phyloP scores from a whole-genome alignment of 2,888 invertebrate genomes.

The Polyploca ridens region DNA sequence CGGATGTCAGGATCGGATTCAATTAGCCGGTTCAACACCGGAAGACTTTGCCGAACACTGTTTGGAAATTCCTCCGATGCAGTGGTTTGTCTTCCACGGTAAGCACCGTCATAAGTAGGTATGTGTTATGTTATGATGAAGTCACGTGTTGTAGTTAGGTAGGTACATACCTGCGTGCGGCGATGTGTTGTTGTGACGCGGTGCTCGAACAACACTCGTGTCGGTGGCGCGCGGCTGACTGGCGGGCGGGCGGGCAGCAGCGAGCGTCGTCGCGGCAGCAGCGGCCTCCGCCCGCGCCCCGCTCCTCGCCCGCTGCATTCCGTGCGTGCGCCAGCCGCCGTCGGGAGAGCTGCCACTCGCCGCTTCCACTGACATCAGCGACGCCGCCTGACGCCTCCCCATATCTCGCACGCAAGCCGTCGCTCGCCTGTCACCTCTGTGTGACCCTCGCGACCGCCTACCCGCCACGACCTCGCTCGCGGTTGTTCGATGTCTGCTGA shows the following conservation, averaged over 20 bases:
- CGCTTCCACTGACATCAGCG: conserved; percentile 68
- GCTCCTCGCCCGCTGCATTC: conserved; percentile 68
- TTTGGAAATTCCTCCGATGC: not conserved
- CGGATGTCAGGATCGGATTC: conserved; percentile 36
- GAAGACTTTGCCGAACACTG: not conserved
- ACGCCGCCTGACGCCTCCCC: conserved; percentile 60
- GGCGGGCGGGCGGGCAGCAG: conserved; percentile 65
- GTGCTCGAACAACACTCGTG: conserved; percentile 71
- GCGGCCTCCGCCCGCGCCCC: conserved; percentile 71
- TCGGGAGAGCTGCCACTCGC: conserved; percentile 65
- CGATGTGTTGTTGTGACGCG: conserved; percentile 53
- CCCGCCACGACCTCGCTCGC: conserved; percentile 40
- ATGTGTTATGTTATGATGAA: conserved; percentile 32
- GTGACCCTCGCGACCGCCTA: conserved; percentile 63
- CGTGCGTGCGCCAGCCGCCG: conserved; percentile 67
- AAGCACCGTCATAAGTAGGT: not conserved
- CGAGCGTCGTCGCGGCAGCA: conserved; percentile 71
- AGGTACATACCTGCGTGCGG: conserved; percentile 69
- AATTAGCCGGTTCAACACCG: not conserved
- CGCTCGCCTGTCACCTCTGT: conserved; percentile 65
- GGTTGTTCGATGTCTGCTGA: conserved; percentile 25
- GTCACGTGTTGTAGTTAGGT: conserved; percentile 56
- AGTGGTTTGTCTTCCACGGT: conserved; percentile 23
- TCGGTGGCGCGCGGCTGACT: conserved; percentile 81
- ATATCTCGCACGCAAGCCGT: conserved; percentile 63